These are phyloP conservation scores for Otis tarda DNA, from an alignment of 2,113 vertebrate species.

Conservation along the genomic window DNA sequence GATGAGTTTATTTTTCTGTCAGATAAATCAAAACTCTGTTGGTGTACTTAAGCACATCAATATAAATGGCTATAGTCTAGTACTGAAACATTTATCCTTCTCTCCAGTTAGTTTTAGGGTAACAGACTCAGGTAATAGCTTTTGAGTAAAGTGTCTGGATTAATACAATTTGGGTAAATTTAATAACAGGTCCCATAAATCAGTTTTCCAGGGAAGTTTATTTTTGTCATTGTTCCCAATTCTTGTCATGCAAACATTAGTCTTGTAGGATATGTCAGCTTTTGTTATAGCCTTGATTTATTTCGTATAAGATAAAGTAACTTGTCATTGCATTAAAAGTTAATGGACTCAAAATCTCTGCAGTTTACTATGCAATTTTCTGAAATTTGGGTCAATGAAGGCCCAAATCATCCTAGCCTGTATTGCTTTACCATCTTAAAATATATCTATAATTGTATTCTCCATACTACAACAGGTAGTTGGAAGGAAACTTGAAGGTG, in stretches of 20 bases:
- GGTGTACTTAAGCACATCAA: neutral
- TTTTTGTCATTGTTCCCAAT: neutral
- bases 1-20: neutral
- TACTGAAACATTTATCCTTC: neutral
- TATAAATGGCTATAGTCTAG: neutral
- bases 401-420: neutral
- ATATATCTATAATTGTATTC: neutral
- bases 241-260: neutral
- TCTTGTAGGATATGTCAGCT: neutral
- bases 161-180: neutral
- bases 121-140: neutral
- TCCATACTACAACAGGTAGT: neutral
- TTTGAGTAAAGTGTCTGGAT: neutral
- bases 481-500: neutral
- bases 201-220: neutral
- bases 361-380: neutral
- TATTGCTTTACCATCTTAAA: neutral
- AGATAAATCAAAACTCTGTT: neutral
- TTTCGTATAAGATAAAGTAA: neutral
- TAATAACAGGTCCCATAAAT: neutral
- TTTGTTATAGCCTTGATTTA: constrained; percentile 12
- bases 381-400: neutral
- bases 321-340: neutral
- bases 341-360: neutral
- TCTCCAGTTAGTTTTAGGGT: neutral